These are phyloP conservation scores for Poeciliopsis gracilis DNA, from an alignment of 2,797 vertebrate species.

Conservation along the genomic window DNA sequence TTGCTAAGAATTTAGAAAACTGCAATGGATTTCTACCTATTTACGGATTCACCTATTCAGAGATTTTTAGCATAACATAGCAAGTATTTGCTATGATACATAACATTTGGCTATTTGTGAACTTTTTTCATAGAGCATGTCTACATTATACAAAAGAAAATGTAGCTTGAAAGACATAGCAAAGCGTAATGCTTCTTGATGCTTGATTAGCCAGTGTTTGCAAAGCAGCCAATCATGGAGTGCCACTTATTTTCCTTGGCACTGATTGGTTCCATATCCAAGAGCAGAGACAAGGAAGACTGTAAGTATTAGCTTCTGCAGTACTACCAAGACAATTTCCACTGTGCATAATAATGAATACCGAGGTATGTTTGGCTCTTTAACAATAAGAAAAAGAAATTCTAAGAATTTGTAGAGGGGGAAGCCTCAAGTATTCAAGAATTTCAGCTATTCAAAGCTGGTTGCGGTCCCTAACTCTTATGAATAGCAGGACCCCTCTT, in stretches of 20 bases:
- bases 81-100: neutral
- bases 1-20: neutral
- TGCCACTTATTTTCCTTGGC: neutral
- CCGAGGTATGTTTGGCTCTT: neutral
- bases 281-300: neutral
- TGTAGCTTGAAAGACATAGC: neutral
- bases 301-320: neutral
- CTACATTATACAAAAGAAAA: neutral
- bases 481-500: neutral
- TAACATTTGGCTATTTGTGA: neutral
- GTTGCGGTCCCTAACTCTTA: neutral
- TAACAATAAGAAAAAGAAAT: neutral
- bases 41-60: neutral
- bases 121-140: neutral
- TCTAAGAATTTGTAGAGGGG: neutral
- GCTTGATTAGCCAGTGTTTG: neutral
- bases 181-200: neutral
- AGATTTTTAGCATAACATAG: neutral
- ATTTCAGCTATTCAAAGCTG: neutral
- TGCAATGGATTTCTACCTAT: neutral
- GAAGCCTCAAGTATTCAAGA: neutral
- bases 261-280: neutral
- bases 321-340: neutral
- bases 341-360: neutral
- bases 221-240: neutral